Base-by-base conservation (phyloP, 2,888 invertebrate genomes). In the Gonocerus acuteangulatus region DNA sequence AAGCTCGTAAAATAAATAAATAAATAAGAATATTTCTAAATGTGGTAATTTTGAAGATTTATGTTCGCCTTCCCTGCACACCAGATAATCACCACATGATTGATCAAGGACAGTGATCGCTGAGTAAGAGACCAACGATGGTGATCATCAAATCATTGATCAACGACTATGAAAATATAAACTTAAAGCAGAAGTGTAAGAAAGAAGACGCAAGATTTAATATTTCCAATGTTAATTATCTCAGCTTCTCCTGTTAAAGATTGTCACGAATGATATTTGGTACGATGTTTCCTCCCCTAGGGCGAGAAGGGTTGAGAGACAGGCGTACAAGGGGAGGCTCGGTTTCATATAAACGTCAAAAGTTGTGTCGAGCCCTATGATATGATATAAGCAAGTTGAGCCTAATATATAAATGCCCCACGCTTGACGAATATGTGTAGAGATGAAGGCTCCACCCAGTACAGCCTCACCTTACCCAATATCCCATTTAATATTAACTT, bases 311-410 rank as follows among this genome's bases (percentile, higher is more conserved):
- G 52, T 52, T 52, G 52, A 52, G 32, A 52, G 52, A 52, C 52
- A 34, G 34, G 19, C 52, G 34, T 27, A 23, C 15, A 18, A 18
- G 32, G 27, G 49, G 27, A 32, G 52, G 36, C 19, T 19, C 34
- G 56, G 59, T 61, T 62, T 65, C 67, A 65, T 67, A 66, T 66
- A 67, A 66, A 67, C 61, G 67, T 67, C 67, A 67, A 66, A 66
- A 67, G 60, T 63, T 64, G 56, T 63, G 52, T 52, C 32, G 52
- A 36, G 52, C 32, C 52, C 32, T 52, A 36, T 52, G n/a, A 52
- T 36, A 36, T 52, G 52, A 52, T 52, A 52, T 52, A 52, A 52
- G 34, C 52, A 52, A 52, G 52, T 52, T 52, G 52, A 52, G 32
- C 36, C 52, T 52, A 52, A 52, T 52, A 52, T 52, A 52, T 27